Conservation (phyloP, 2,888 invertebrate species). For the Caenorhabditis macrosperma region DNA sequence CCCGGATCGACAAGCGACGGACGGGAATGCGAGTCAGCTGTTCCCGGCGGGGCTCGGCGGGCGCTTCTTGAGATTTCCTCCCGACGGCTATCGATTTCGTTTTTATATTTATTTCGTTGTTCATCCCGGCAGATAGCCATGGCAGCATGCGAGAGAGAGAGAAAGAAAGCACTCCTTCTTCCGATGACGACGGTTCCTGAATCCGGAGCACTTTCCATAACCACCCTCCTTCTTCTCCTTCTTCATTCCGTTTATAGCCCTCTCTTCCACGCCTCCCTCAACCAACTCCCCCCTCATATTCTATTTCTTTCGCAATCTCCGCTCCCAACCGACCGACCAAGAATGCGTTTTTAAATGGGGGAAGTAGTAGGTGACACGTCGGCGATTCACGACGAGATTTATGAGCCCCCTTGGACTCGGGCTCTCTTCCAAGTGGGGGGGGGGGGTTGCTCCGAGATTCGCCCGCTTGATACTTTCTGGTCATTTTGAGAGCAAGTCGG, state of each 20-base stretch:
- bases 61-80: conserved; percentile 38
- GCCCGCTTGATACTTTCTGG: conserved; percentile 52
- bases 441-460: conserved; percentile 26
- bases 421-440: conserved; percentile 7
- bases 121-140: conserved; percentile 29
- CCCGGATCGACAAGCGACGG: conserved; percentile 33
- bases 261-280: too few species aligned
- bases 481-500: conserved; percentile 29
- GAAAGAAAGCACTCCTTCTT: background rate
- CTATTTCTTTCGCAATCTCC: background rate
- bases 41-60: conserved; percentile 36
- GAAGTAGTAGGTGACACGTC: conserved; percentile 53
- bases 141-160: conserved; percentile 6
- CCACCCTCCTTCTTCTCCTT: background rate
- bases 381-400: conserved; percentile 52
- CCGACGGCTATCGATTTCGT: conserved; percentile 55
- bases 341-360: conserved; percentile 53
- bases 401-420: conserved; percentile 48
- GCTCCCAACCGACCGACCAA: conserved; percentile 14
- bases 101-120: conserved; percentile 59
- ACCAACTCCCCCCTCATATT: conserved; percentile 1
- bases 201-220: background rate
- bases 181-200: too few species aligned
- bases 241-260: background rate
- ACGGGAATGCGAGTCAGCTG: conserved; percentile 45